Conservation (phyloP, 1,140 invertebrate species). For the Platyscapa corneri region DNA sequence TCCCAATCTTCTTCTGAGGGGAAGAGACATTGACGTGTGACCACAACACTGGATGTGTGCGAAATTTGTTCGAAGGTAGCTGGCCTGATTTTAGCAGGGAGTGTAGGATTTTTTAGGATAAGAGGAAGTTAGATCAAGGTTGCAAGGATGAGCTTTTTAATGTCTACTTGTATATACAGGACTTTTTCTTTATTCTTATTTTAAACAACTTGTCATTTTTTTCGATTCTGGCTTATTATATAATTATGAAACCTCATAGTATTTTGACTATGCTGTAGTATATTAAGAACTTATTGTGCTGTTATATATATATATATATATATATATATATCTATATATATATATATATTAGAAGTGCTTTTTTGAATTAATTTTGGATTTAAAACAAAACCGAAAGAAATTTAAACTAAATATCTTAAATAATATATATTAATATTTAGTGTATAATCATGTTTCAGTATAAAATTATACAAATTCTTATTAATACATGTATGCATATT, state of each 20-base stretch:
- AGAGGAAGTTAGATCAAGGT: too few species aligned
- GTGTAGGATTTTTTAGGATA: neutral
- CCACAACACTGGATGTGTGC: conserved; percentile 49
- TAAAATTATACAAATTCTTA: too few species aligned
- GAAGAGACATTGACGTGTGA: conserved; percentile 61
- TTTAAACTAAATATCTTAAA: neutral
- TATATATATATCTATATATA: too few species aligned
- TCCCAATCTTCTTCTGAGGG: conserved; percentile 92
- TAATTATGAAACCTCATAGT: neutral
- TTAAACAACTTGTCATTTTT: neutral
- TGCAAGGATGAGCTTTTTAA: neutral
- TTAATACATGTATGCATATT: too few species aligned
- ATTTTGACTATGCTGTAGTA: neutral
- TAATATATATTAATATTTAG: too few species aligned
- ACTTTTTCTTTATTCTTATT: neutral
- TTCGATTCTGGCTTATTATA: neutral
- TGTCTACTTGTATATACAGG: neutral
- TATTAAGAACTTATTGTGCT: neutral
- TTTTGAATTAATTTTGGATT: neutral
- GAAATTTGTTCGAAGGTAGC: neutral
- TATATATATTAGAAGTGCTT: neutral
- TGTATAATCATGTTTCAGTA: too few species aligned
- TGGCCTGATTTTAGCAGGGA: conserved; percentile 46
- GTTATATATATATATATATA: too few species aligned
- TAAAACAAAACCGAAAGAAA: neutral